These are phyloP conservation scores for Autographa pulchrina DNA, from an alignment of 2,888 invertebrate species.

Conservation along the genomic window DNA sequence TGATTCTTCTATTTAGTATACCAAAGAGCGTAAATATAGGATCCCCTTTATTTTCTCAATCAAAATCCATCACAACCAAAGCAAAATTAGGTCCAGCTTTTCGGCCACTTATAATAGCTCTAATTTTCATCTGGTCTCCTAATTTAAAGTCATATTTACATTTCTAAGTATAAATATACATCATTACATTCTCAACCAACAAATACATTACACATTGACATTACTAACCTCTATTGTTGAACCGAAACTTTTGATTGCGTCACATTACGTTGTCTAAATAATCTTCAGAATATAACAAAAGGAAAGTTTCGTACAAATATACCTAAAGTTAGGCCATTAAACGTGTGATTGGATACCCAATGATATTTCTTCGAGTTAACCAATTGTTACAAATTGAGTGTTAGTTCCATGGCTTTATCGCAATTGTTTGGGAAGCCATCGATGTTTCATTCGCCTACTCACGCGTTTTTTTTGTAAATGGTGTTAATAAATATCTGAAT, in stretches of 20 bases:
- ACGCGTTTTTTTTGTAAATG: conserved; percentile 29
- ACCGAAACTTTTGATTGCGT: conserved; percentile 49
- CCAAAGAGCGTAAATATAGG: no score
- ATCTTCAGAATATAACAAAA: conserved; percentile 58
- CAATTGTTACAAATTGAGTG: conserved; percentile 61
- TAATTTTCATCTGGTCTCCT: no score
- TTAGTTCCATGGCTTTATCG: conserved; percentile 50
- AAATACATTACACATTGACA: conserved; percentile 29
- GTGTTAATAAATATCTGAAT: conserved; percentile 17
- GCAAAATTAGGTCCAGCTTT: no score
- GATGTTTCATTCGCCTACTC: conserved; percentile 33
- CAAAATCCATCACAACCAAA: no score
- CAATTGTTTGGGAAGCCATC: conserved; percentile 33
- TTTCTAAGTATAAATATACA: neutral
- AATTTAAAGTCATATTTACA: no score
- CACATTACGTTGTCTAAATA: conserved; percentile 56
- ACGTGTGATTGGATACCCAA: conserved; percentile 60
- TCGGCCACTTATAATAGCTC: no score
- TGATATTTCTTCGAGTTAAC: conserved; percentile 61
- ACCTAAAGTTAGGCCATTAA: conserved; percentile 59
- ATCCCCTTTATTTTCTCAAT: no score
- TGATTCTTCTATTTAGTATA: no score
- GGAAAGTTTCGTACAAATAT: conserved; percentile 51
- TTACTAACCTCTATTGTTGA: conserved; percentile 51
- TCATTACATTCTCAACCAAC: conserved; percentile 23